Evolutionary conservation across 2,113 vertebrate species (phyloP).

Genomic region (Alethe diademata): DNA sequence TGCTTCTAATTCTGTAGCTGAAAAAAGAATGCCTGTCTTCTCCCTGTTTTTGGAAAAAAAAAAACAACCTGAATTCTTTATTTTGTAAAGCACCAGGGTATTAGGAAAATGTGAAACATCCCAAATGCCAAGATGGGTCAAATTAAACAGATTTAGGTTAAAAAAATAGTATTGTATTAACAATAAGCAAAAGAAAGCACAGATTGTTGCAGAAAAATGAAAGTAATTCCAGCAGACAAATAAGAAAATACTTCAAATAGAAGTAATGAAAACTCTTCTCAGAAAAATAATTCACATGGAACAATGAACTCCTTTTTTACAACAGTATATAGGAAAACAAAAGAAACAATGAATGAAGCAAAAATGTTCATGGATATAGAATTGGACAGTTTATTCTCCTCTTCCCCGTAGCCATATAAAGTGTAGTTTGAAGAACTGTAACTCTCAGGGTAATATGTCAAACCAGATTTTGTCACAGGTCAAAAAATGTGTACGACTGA

Average conservation of each 20-base stretch:
- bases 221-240: background rate
- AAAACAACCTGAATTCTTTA: background rate
- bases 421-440: background rate
- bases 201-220: background rate
- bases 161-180: background rate
- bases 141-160: background rate
- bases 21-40: background rate
- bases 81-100: background rate
- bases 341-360: background rate
- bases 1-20: background rate
- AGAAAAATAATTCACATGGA: background rate
- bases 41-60: background rate
- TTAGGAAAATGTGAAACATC: background rate
- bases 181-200: background rate
- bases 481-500: background rate
- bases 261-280: background rate
- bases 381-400: background rate
- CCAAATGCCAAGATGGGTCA: background rate
- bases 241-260: background rate
- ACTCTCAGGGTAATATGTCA: background rate
- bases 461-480: conserved; percentile 20
- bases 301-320: background rate
- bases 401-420: background rate
- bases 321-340: background rate
- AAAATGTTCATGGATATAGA: background rate